Evolutionary conservation across 2,888 invertebrate genomes (phyloP).

Genomic region (Pyrgus malvae): DNA sequence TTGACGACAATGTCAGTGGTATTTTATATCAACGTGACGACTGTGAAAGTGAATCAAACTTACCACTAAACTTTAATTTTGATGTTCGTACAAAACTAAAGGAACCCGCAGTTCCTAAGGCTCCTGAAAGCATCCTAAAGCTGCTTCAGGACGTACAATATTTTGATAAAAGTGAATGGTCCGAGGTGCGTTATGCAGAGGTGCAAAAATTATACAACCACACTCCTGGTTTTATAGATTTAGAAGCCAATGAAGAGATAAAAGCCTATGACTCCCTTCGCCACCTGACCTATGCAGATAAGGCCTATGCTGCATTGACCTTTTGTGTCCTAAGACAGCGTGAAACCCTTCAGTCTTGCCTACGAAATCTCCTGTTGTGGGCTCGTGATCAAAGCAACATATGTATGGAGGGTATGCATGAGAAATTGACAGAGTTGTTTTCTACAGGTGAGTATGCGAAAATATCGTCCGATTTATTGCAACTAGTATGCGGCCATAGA

Average conservation of each 20-base stretch:
- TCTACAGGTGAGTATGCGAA: neutral
- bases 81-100: neutral
- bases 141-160: neutral
- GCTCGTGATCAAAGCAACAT: neutral
- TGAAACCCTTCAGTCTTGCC: constrained; percentile 18
- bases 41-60: too few relatives aligned
- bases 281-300: neutral
- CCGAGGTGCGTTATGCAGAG: neutral
- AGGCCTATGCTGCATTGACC: neutral
- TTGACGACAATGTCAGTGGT: neutral
- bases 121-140: neutral
- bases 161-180: neutral
- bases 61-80: neutral
- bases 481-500: constrained; percentile 12
- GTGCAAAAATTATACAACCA: neutral
- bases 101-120: neutral
- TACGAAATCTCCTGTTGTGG: constrained; percentile 26
- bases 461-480: constrained; percentile 1
- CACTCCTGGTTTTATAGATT: neutral
- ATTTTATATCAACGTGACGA: too few relatives aligned
- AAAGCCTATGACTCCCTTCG: neutral
- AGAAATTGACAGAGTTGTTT: constrained; percentile 1
- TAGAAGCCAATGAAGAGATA: neutral
- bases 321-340: neutral
- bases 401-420: neutral